Base-by-base conservation (phyloP, 1,140 invertebrate genomes). In the Calliopsis andreniformis region DNA sequence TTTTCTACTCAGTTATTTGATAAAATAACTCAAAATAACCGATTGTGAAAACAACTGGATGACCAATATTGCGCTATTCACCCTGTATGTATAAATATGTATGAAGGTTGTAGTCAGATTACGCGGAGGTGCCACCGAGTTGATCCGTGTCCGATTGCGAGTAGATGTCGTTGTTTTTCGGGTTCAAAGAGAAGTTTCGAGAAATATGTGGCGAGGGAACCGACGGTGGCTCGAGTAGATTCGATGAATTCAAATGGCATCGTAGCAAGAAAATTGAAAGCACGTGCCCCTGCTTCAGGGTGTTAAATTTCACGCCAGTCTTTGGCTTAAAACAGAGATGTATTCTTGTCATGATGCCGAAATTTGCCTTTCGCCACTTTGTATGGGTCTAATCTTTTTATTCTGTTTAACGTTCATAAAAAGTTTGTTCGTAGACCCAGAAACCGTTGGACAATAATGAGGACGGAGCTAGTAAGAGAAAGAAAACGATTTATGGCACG, bases 91-190 rank as follows among this genome's bases (percentile, higher is more conserved):
- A 77, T 72, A 68, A 73, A 81, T 73, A 83, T 80, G 80, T 76
- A 79, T 77, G 77, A 82, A 28, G 51, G 61, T 83, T 75, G 80
- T 83, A 58, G 77, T 73, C 49, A 69, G 80, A 73, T 39, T 73
- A 51, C 55, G 72, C 53, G 64, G 30, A 82, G 53, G 35, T 81
- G 62, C 42, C 62, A 68, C 35, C 67, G 75, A 82, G 67, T 58
- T 71, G 63, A 61, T 45, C 66, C 56, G 73, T 42, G 80, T 64
- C 49, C 20, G 68, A 72, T 72, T 28, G 30, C 71, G 71, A 45
- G 62, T 30, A 35, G 69, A 51, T 56, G 61, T 73, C 53, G 30
- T 23, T 47, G 3, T 18, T 59, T 42, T 23, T 35, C 62, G 43
- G 58, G 59, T 71, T 73, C 59, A 59, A 72, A 14, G 59, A 23